A percentile compares a stretch with the other conserved stretches of the same genome.
Evolutionary conservation across 2,888 invertebrate genomes (phyloP).

Genomic region (Girardia tigrina): DNA sequence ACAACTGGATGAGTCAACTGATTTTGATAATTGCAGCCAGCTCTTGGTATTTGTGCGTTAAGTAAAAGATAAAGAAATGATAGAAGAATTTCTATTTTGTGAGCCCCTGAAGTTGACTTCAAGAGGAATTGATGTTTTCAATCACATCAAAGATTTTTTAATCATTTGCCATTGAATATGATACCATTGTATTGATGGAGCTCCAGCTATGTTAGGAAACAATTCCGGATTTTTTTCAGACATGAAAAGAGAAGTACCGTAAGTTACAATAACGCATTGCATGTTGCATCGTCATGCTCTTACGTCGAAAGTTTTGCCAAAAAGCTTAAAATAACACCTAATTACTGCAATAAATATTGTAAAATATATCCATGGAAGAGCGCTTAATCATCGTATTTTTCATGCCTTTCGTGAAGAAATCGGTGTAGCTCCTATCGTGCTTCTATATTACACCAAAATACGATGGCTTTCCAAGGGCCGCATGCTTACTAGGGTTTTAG

Average conservation of each 20-base stretch:
- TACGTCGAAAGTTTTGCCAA: not conserved
- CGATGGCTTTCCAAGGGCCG: no score
- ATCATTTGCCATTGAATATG: no score
- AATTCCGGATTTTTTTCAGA: not conserved
- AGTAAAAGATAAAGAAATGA: not conserved
- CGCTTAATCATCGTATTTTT: not conserved
- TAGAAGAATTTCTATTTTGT: no score
- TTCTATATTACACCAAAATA: not conserved
- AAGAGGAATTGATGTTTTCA: no score
- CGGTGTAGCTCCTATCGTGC: not conserved
- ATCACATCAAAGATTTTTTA: no score
- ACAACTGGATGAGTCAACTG: slow-evolving; percentile 21
- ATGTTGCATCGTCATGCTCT: not conserved
- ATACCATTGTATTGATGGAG: no score
- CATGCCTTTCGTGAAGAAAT: not conserved
- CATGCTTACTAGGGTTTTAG: no score
- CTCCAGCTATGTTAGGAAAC: no score
- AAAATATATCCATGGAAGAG: not conserved
- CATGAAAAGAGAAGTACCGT: not conserved
- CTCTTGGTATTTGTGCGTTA: slow-evolving; percentile 14
- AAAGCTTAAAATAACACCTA: not conserved
- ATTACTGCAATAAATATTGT: not conserved
- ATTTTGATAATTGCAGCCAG: not conserved
- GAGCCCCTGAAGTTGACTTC: no score
- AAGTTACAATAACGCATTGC: not conserved